Evolutionary conservation across 2,888 invertebrate genomes (phyloP).

Genomic region (Fragum fragum): DNA sequence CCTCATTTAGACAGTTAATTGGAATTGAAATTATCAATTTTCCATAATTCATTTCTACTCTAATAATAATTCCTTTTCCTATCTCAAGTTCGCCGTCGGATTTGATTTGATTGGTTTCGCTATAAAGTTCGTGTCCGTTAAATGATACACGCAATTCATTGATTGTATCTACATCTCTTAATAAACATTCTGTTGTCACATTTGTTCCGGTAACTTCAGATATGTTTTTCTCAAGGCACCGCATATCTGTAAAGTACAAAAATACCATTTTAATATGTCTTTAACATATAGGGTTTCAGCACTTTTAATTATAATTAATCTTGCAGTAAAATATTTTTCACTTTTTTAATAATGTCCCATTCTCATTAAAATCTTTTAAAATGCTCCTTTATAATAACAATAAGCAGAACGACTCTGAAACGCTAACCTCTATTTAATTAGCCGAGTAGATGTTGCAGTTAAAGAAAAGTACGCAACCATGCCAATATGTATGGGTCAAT

Average conservation of each 20-base stretch:
- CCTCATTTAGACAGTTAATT: not conserved
- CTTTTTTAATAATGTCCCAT: no score
- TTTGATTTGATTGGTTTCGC: not conserved
- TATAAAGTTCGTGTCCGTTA: not conserved
- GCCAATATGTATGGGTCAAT: no score
- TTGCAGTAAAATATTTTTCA: no score
- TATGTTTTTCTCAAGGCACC: not conserved
- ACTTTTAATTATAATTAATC: no score
- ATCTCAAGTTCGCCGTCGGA: not conserved
- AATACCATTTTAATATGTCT: no score
- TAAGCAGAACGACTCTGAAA: no score
- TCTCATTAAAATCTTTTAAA: no score
- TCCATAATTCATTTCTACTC: not conserved
- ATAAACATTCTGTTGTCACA: not conserved
- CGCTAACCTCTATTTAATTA: no score
- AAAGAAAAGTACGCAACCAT: no score
- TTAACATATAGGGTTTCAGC: no score
- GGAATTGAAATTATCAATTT: not conserved
- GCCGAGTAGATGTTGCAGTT: no score
- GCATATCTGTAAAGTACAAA: constrained; percentile 1
- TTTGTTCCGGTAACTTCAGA: not conserved
- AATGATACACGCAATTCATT: not conserved
- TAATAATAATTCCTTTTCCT: not conserved
- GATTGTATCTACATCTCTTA: not conserved
- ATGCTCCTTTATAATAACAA: no score